Percentiles rank a stretch among this genome's conserved stretches.
These are phyloP conservation scores for Cephus runcator DNA, from an alignment of 2,888 invertebrate species.

Conservation along the genomic window DNA sequence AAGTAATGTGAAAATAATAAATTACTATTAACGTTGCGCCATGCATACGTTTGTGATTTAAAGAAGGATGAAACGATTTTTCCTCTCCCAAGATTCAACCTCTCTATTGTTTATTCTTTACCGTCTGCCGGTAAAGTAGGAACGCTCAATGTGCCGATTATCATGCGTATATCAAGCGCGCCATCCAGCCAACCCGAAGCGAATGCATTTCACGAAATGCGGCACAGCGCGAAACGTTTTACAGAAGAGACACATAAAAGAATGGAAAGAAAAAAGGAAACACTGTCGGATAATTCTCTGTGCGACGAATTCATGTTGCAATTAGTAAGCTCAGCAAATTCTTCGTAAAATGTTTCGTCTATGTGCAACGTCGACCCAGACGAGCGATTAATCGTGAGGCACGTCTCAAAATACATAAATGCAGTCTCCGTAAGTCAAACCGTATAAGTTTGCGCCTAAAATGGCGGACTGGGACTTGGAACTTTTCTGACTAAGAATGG, in stretches of 20 bases:
- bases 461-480: neutral
- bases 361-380: neutral
- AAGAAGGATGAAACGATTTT: neutral
- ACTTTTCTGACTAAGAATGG: neutral
- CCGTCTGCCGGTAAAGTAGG: neutral
- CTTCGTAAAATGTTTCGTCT: neutral
- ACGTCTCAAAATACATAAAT: neutral
- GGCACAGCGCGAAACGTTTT: neutral
- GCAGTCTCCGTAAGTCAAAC: neutral
- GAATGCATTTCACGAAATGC: neutral
- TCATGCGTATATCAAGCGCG: neutral
- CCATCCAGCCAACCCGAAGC: neutral
- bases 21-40: neutral
- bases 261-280: neutral
- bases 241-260: neutral
- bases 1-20: neutral
- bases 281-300: neutral
- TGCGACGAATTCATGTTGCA: neutral
- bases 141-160: neutral
- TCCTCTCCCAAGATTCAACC: neutral
- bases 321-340: neutral
- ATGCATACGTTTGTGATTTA: neutral
- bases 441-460: neutral
- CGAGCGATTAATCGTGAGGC: neutral
- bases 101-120: neutral